Percentiles rank a stretch among this genome's conserved stretches.
Conservation (phyloP, 1,140 invertebrate species). For the Chelonus insularis region DNA sequence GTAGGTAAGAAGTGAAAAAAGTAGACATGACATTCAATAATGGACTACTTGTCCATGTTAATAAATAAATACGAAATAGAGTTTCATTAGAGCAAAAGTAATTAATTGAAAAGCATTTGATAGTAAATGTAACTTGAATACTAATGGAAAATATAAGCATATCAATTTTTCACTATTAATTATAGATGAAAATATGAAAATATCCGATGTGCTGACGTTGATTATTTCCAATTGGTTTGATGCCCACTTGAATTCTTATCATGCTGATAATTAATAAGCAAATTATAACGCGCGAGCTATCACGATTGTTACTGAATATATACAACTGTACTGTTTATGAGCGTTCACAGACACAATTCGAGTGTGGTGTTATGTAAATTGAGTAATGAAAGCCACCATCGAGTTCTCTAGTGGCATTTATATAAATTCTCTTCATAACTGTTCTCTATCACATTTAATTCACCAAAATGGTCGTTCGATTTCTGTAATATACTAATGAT, state of each 20-base stretch:
- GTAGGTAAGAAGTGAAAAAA: too few species aligned
- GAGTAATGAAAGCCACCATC: slow-evolving; percentile 30
- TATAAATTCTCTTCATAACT: slow-evolving; percentile 13
- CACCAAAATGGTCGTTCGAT: slow-evolving; percentile 37
- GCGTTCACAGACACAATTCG: slow-evolving; percentile 38
- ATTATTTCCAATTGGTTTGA: background rate
- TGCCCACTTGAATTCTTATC: background rate
- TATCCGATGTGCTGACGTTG: too few species aligned
- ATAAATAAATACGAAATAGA: too few species aligned
- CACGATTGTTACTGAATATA: background rate
- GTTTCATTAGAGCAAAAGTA: too few species aligned
- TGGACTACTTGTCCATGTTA: too few species aligned
- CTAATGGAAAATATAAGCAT: too few species aligned
- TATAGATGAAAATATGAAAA: too few species aligned
- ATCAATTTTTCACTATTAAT: too few species aligned
- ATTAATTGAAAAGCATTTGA: too few species aligned
- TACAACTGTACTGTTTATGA: slow-evolving; percentile 37
- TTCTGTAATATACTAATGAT: slow-evolving; percentile 44
- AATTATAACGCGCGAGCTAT: slow-evolving; percentile 1
- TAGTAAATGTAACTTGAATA: too few species aligned
- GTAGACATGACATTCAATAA: too few species aligned
- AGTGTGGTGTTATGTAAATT: slow-evolving; percentile 43
- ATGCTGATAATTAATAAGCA: slow-evolving; percentile 29
- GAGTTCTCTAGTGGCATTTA: slow-evolving; percentile 20
- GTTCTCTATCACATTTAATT: slow-evolving; percentile 17